Percentiles rank a stretch among this genome's conserved stretches.
Conservation (phyloP, 2,797 vertebrate species). For the Alfaro cultratus region DNA sequence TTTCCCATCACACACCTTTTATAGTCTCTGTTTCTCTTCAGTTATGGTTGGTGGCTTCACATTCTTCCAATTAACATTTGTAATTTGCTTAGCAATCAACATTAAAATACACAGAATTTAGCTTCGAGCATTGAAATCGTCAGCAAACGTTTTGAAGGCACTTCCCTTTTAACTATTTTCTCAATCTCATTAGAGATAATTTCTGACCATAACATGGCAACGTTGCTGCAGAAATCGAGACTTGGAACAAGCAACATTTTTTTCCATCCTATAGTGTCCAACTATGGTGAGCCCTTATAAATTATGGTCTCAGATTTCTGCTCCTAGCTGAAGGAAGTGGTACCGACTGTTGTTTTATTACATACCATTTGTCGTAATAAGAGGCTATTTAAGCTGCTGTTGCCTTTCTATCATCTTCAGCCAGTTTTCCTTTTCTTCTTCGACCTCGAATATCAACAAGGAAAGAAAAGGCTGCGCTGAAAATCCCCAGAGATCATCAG, state of each 20-base stretch:
- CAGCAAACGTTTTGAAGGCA: background rate
- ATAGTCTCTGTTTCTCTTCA: background rate
- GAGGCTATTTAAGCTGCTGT: background rate
- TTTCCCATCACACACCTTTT: background rate
- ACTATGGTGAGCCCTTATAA: background rate
- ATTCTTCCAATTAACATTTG: background rate
- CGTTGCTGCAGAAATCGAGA: background rate
- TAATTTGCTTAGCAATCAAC: background rate
- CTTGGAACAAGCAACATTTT: background rate
- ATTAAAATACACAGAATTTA: background rate
- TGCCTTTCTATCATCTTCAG: background rate
- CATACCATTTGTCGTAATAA: background rate
- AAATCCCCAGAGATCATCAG: background rate
- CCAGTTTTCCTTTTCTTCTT: background rate
- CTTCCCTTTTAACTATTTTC: background rate
- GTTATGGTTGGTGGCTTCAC: background rate
- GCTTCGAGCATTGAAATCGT: background rate
- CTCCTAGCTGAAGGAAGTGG: background rate
- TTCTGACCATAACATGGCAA: background rate
- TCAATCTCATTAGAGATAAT: background rate
- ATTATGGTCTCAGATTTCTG: background rate
- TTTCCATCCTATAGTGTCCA: background rate
- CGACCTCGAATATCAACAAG: background rate
- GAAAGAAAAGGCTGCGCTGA: background rate
- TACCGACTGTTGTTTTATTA: background rate